Evolutionary conservation across 2,113 vertebrate genomes (phyloP).

Genomic region (Electrona antarctica): DNA sequence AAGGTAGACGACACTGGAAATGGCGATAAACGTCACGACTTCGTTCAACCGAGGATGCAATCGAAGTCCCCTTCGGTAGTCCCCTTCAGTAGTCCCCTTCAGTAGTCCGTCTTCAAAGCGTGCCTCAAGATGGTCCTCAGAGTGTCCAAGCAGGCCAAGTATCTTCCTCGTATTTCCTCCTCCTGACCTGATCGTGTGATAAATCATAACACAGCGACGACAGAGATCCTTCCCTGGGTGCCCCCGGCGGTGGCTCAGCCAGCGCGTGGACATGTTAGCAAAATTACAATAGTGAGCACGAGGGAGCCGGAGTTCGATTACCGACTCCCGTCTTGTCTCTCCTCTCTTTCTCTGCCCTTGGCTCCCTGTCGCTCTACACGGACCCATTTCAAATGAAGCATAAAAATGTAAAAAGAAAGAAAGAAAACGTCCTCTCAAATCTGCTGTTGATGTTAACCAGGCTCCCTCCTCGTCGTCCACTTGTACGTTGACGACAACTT

Average conservation of each 20-base stretch:
- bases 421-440: too few species aligned
- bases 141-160: neutral
- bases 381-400: too few species aligned
- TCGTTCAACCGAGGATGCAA: conserved; percentile 1
- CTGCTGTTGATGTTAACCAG: too few species aligned
- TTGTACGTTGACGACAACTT: neutral
- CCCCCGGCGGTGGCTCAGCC: too few species aligned
- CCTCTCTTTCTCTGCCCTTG: too few species aligned
- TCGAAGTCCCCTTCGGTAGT: neutral
- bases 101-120: neutral
- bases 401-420: too few species aligned
- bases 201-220: neutral
- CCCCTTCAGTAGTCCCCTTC: neutral
- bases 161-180: neutral
- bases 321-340: too few species aligned
- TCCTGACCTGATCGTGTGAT: neutral
- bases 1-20: neutral
- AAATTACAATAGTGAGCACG: too few species aligned
- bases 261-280: too few species aligned
- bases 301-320: too few species aligned
- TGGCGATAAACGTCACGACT: neutral
- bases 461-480: too few species aligned
- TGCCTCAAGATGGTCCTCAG: neutral
- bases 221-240: neutral
- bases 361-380: too few species aligned